Evolutionary conservation across 2,888 invertebrate species (phyloP), one percentile per base, ranked within the genome.

Genomic region (Carpatolechia fugitivella): DNA sequence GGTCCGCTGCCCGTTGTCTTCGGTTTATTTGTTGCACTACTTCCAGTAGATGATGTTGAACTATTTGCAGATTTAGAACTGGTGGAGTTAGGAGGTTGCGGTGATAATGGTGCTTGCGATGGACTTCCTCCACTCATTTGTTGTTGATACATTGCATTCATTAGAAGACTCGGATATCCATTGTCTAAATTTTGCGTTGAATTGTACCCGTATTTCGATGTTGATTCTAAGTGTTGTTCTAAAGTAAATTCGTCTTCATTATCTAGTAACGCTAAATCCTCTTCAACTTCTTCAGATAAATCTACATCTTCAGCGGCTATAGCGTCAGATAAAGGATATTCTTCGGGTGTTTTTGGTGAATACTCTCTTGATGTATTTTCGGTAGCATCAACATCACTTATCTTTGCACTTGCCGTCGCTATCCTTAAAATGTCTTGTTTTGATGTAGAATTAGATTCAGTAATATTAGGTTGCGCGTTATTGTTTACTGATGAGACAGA

Each of bases 191-290:
- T 92, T 58, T 92, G 92, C 14, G 92, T 80, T 31, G 92, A 91
- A 57, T 86, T 79, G 50, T 80, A 88, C 50, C 80, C 74, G 65
- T 85, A 89, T 76, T 89, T 85, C 52, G 85, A 80, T 60, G 90
- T 81, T 31, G 86, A 82, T 66, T 90, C 90, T 61, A 90, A 80
- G 75, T 76, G 92, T 68, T 86, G 90, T 62, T 92, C 92, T 59
- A 93, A 88, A 47, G 94, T 91, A 60, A 94, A 91, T 55, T 93
- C 93, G 61, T 95, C 95, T 73, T 95, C 95, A 69, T 93, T 94
- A 59, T 95, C 95, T 58, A 95, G 79, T 56, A 96, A 86, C 0
- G 94, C 94, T 57, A 95, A 80, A 72, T 95, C 95, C 82, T 95
- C 95, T 72, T 94, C 94, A 24, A 93, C 93, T 82, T 94, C 94